Conservation (phyloP, 1,140 invertebrate genomes). For the Anoplophora glabripennis region DNA sequence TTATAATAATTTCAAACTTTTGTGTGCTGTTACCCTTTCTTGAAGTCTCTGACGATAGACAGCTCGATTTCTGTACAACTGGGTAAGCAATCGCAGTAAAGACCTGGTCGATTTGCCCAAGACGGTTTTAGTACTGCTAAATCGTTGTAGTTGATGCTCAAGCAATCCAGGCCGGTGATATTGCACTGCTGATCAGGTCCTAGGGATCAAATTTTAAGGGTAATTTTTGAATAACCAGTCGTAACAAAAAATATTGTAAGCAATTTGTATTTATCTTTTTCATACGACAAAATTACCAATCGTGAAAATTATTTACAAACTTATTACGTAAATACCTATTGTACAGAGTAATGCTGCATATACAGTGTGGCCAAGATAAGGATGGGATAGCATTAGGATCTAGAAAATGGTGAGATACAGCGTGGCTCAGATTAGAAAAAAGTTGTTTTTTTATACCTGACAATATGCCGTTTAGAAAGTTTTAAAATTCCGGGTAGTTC, state of each 20-base stretch:
- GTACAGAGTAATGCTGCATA: too few species aligned
- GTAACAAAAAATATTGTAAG: background rate
- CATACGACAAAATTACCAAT: too few species aligned
- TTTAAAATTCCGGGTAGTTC: too few species aligned
- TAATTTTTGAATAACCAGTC: background rate
- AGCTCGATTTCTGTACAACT: conserved; percentile 56
- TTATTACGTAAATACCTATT: too few species aligned
- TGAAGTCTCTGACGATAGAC: conserved; percentile 40
- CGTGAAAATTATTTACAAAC: too few species aligned
- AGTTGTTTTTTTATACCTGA: too few species aligned
- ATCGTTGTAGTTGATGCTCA: conserved; percentile 59
- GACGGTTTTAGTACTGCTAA: conserved; percentile 59
- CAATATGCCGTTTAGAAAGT: too few species aligned
- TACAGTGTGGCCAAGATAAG: too few species aligned
- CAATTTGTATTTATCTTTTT: background rate
- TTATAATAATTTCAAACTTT: background rate
- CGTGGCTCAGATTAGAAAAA: too few species aligned
- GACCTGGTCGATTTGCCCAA: conserved; percentile 43
- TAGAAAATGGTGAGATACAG: too few species aligned
- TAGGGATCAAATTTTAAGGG: conserved; percentile 7
- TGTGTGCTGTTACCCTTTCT: conserved; percentile 29
- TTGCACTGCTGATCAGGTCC: conserved; percentile 51
- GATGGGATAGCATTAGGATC: too few species aligned
- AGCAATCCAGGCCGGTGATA: conserved; percentile 58
- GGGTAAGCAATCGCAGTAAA: conserved; percentile 52